Conservation (phyloP, 2,888 invertebrate genomes). For the Gryllus longicercus region DNA sequence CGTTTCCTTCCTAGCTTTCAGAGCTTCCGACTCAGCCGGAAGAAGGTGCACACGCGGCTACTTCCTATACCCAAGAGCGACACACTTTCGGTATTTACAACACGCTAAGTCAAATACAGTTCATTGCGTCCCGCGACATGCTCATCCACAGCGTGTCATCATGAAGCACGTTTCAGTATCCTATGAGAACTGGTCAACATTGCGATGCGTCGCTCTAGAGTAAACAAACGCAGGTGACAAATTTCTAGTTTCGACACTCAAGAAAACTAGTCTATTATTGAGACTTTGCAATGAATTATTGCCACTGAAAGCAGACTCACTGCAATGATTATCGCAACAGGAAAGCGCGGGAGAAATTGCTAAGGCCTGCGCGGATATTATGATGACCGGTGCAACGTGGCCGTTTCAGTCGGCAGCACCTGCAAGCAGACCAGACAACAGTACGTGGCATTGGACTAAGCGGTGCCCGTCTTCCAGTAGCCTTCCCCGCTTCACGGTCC, state of each 20-base stretch:
- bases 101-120: too few species aligned
- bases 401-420: constrained; percentile 7
- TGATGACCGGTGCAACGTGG: not conserved
- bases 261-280: too few species aligned
- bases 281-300: too few species aligned
- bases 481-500: constrained; percentile 17
- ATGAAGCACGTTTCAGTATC: too few species aligned
- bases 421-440: not conserved
- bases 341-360: not conserved
- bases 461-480: constrained; percentile 17
- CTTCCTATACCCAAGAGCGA: not conserved
- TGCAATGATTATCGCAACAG: not conserved
- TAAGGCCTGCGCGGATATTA: not conserved
- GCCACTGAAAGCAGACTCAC: not conserved
- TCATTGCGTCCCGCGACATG: too few species aligned
- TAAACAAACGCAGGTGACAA: too few species aligned
- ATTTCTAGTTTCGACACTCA: too few species aligned
- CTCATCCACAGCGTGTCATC: too few species aligned
- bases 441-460: constrained; percentile 17
- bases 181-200: too few species aligned
- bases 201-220: too few species aligned
- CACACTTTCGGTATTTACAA: not conserved
- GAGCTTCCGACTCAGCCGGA: not conserved
- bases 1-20: not conserved
- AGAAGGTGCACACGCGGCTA: not conserved